These are phyloP conservation scores for Aotus griseimembra DNA, from an alignment of 2,797 vertebrate genomes.

Conservation along the genomic window DNA sequence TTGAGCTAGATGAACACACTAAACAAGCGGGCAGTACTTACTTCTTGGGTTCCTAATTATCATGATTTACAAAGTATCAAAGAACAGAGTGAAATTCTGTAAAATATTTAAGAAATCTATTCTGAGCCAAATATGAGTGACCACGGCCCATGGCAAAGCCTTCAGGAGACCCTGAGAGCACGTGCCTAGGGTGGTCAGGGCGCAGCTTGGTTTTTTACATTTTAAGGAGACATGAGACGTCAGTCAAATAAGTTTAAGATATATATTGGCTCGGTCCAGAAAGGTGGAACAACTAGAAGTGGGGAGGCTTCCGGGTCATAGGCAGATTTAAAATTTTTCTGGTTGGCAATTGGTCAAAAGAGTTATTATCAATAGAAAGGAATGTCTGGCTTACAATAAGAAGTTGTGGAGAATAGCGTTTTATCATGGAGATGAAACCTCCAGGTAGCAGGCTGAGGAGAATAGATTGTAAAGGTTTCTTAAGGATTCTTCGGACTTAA, in stretches of 20 bases:
- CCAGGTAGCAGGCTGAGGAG: no score
- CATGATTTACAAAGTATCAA: conserved; percentile 60
- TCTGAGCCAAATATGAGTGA: background rate
- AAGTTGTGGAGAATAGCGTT: background rate
- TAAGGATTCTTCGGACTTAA: background rate
- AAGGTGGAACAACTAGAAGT: background rate
- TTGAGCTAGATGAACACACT: conserved; percentile 71
- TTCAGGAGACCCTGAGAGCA: background rate
- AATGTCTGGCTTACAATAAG: background rate
- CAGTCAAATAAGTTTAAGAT: background rate
- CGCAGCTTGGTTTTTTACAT: background rate
- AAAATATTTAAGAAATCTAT: background rate
- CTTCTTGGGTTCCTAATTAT: conserved; percentile 62
- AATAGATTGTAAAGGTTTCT: background rate
- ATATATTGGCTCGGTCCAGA: background rate
- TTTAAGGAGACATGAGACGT: background rate
- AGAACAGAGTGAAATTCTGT: background rate
- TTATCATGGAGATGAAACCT: no score
- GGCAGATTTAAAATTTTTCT: background rate
- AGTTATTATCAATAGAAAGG: background rate
- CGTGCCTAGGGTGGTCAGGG: background rate
- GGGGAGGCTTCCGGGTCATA: background rate
- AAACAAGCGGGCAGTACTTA: conserved; percentile 51
- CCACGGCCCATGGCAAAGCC: background rate
- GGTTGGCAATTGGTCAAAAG: background rate